Evolutionary conservation across 2,888 invertebrate genomes (phyloP).

Genomic region (Eupsilia transversa): DNA sequence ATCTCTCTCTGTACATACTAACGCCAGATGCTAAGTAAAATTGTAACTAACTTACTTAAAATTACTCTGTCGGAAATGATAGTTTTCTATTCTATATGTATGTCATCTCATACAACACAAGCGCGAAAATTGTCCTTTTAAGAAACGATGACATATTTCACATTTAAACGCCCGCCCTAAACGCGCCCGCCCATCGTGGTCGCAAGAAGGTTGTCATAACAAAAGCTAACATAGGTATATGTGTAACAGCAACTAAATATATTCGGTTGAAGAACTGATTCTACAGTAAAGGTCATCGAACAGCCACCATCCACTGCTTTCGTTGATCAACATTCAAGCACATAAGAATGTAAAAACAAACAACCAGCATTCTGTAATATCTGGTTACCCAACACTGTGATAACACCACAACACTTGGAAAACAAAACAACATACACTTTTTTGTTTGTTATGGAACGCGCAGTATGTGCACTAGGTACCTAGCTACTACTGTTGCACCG

Average conservation of each 20-base stretch:
- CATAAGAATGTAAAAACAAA: constrained; percentile 65
- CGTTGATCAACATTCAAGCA: constrained; percentile 19
- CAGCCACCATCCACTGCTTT: neutral
- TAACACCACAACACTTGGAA: constrained; percentile 64
- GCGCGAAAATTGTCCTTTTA: neutral
- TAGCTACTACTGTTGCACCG: constrained; percentile 22
- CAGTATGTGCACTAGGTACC: constrained; percentile 32
- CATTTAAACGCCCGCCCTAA: constrained; percentile 44
- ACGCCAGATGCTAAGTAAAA: neutral
- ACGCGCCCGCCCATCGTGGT: constrained; percentile 39
- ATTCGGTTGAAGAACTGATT: neutral
- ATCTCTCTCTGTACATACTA: neutral
- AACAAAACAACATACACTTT: constrained; percentile 63
- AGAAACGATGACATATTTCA: neutral
- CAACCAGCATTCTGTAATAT: constrained; percentile 67
- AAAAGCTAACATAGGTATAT: neutral
- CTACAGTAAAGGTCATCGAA: neutral
- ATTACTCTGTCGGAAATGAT: neutral
- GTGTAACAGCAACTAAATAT: neutral
- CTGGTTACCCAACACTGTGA: constrained; percentile 41
- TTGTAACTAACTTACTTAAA: too few relatives aligned
- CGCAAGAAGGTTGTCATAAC: neutral
- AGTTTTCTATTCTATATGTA: neutral
- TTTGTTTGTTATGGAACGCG: constrained; percentile 61
- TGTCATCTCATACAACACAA: neutral